These are phyloP conservation scores for Pipistrellus nathusii DNA, from an alignment of 2,797 vertebrate genomes.

Conservation along the genomic window DNA sequence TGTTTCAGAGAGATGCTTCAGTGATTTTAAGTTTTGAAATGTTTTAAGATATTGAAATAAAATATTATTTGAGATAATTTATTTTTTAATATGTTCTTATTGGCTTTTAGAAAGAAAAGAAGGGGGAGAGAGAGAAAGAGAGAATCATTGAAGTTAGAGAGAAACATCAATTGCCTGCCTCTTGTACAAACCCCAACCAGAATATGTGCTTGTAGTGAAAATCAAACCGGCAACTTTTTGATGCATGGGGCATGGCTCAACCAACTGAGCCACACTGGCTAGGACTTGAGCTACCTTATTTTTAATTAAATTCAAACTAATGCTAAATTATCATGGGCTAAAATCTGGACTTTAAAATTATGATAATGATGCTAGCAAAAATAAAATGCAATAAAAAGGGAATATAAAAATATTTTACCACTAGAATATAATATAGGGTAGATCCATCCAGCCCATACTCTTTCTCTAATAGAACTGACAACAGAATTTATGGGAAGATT, in stretches of 20 bases:
- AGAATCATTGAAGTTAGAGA: background rate
- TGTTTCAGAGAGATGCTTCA: constrained; percentile 21
- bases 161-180: background rate
- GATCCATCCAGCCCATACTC: background rate
- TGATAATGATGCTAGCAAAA: background rate
- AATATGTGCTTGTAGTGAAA: background rate
- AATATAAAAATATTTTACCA: constrained; percentile 37
- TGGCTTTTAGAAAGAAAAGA: background rate
- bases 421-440: background rate
- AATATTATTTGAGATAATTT: background rate
- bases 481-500: background rate
- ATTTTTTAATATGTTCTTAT: background rate
- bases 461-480: background rate
- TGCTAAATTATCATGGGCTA: constrained; percentile 2
- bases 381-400: constrained; percentile 3
- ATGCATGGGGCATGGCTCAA: background rate
- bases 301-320: constrained; percentile 49
- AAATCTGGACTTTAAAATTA: constrained; percentile 38
- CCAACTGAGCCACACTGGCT: background rate
- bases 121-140: background rate
- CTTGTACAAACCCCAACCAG: background rate
- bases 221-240: background rate
- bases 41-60: constrained; percentile 9
- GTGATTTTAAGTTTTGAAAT: background rate
- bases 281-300: background rate